These are phyloP conservation scores for Spatula versicolor DNA, from an alignment of 2,797 vertebrate genomes.

Conservation along the genomic window DNA sequence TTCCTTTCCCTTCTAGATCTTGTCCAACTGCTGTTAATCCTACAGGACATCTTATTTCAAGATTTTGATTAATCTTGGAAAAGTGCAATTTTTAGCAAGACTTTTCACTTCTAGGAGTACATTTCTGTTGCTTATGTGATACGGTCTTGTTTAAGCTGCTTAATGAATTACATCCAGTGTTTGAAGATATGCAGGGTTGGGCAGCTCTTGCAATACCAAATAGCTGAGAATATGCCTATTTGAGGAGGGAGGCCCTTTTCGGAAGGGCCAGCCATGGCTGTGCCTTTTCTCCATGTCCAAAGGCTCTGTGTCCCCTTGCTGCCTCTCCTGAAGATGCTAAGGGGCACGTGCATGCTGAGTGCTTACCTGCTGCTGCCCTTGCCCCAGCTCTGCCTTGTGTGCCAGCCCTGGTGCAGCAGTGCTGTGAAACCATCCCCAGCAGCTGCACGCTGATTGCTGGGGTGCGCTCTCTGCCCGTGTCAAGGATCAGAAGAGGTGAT, in stretches of 20 bases:
- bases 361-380: neutral
- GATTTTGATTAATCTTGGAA: neutral
- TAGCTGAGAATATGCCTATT: neutral
- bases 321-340: neutral
- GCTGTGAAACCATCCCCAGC: neutral
- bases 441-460: neutral
- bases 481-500: neutral
- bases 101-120: neutral
- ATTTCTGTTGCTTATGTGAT: neutral
- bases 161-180: neutral
- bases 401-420: rapidly evolving
- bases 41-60: neutral
- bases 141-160: neutral
- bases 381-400: neutral
- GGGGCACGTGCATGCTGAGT: neutral
- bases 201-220: neutral
- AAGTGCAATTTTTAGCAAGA: neutral
- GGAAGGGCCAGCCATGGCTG: neutral
- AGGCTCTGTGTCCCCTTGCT: neutral
- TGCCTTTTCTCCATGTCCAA: neutral
- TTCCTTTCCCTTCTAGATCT: neutral
- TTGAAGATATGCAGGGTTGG: neutral
- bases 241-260: neutral
- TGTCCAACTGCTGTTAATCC: neutral
- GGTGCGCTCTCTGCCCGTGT: rapidly evolving